Base-by-base conservation (phyloP, 2,113 vertebrate genomes). In the Aplodontia rufa region DNA sequence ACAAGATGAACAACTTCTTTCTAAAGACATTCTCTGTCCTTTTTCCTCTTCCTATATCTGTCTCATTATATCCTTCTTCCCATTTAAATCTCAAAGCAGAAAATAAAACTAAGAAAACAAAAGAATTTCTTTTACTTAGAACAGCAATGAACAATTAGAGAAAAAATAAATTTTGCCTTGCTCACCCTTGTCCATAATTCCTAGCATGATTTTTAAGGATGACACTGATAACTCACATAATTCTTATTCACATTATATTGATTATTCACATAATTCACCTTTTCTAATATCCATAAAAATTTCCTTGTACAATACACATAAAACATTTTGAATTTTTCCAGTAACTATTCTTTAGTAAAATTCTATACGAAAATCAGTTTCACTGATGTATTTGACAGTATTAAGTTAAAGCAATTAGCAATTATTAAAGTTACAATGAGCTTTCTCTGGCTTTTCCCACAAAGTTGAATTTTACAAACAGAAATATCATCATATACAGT, bases 81-180 rank as follows among this genome's bases (percentile, higher is more conserved):
- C 12, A 64, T 51, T 85, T 71, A 94, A 94, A 93, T 82, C 35
- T 40, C 92, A 81, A 78, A 26, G 45, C 7, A 75, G 81, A 78
- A 96, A 93, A 84, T 64, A 91, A 83, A 93, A 68, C 64, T 45
- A 51, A 76, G 53, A 68, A 35, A 75, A 84, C 35, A 66, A 87
- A 86, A 82, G 51, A 66, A 78, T 16, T 9, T 8, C 17, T 86
- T 91, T 86, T 47, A 84, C 60, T 85, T 64, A 85, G 35, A 82
- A 40, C 69, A 93, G 71, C 19, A 71, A 76, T 60, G n/a, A 42
- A n/a, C 69, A 90, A 37, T 4, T 45, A 30, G 30, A 22, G 8
- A 11, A 68, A 86, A 87, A 90, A 35, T 83, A 28, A 88, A 10
- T 75, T 72, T 60, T 90, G 51, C 24, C 74, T 84, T 69, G 49